Evolutionary conservation across 1,140 invertebrate species (phyloP), one percentile per base, ranked within the genome.

Genomic region (Limonius californicus): DNA sequence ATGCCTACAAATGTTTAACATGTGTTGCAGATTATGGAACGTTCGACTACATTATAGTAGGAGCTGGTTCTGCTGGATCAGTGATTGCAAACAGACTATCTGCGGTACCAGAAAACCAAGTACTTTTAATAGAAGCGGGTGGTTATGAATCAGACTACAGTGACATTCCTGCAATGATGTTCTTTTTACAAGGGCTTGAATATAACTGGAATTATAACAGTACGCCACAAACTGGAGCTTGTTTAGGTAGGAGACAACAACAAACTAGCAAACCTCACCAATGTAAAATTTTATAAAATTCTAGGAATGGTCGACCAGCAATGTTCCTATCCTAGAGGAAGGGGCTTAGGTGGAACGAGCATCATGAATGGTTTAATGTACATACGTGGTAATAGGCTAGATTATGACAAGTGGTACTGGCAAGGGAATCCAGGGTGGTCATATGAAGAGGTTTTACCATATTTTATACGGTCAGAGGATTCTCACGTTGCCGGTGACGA

Each of bases 351-450:
- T 1, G 89, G 89, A 1, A 86, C 85, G 1, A 89, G 86, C 45
- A 83, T 89, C 1, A 82, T 91, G 7, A 90, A 90, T 76, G 93
- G 90, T 69, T 83, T 90, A 84, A 87, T 90, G 0, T 89, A 90
- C 66, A 84, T 86, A 42, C 78, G 89, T 47, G 88, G 89, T 1
- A 82, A 86, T 65, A 27, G 9, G 9, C 3, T 11, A 39, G 35
- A 39, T 39, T 39, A 39, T 39, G n/a, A 39, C n/a, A 14, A 39
- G 2, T 39, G 8, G 87, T 82, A 75, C 9, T 6, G 6, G 11
- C 78, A 87, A 64, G 94, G 94, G 1, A 95, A 94, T 70, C 74
- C 79, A 0, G 91, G 91, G 0, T 97, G 95, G 95, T 85, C 86
- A n/a, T 97, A 91, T 72, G 76, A 84, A 0, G 87, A 93, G 56